Conservation (phyloP, 1,140 invertebrate genomes). For the Bactericera cockerelli region DNA sequence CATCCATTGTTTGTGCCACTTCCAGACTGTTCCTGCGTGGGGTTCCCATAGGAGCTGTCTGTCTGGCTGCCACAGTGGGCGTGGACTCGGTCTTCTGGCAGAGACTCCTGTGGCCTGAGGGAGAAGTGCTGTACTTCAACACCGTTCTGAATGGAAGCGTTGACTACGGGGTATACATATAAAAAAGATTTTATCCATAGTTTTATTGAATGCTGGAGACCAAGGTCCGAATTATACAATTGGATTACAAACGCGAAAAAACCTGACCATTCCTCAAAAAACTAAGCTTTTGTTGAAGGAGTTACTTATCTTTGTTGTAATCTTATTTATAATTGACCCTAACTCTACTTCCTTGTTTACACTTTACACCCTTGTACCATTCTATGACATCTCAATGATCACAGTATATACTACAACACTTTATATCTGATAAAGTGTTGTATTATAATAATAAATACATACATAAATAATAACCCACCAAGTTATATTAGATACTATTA, state of each 20-base stretch:
- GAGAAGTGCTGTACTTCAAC: conserved; percentile 94
- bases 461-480: too few relatives aligned
- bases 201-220: background rate
- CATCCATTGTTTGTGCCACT: too few relatives aligned
- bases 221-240: background rate
- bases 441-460: too few relatives aligned
- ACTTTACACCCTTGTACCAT: too few relatives aligned
- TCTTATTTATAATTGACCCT: too few relatives aligned
- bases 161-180: conserved; percentile 89
- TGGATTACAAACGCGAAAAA: background rate
- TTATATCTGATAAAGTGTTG: too few relatives aligned
- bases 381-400: too few relatives aligned
- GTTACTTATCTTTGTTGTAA: too few relatives aligned
- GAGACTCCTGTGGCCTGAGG: conserved; percentile 86
- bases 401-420: too few relatives aligned
- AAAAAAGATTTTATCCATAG: background rate
- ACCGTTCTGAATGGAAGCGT: conserved; percentile 86
- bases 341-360: too few relatives aligned
- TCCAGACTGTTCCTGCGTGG: conserved; percentile 53
- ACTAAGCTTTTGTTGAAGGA: background rate
- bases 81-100: conserved; percentile 92
- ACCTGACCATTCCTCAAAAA: background rate
- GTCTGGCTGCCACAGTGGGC: conserved; percentile 53
- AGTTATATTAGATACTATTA: too few relatives aligned
- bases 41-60: conserved; percentile 48